Conservation (phyloP, 2,888 invertebrate genomes). For the Odiellus spinosus region DNA sequence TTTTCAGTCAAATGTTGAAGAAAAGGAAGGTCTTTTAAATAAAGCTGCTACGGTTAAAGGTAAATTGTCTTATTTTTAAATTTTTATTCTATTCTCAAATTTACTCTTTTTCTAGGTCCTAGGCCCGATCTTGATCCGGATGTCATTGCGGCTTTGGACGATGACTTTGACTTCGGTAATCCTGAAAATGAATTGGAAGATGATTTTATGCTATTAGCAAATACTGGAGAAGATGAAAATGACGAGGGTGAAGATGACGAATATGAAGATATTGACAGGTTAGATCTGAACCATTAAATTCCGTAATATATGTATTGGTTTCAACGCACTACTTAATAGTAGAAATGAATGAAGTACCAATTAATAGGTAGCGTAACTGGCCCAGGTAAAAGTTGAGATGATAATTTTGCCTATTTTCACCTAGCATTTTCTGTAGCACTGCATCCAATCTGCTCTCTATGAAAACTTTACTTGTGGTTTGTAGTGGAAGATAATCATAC, state of each 20-base stretch:
- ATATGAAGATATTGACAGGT: not conserved
- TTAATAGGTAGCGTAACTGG: too few relatives aligned
- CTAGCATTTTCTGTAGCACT: too few relatives aligned
- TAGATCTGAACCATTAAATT: too few relatives aligned
- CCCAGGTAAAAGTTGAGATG: too few relatives aligned
- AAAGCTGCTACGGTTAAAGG: conserved; percentile 57
- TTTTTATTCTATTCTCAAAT: not conserved
- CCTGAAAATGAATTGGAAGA: conserved; percentile 75
- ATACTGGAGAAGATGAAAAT: conserved; percentile 31
- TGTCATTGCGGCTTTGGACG: conserved; percentile 78
- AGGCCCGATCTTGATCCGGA: conserved; percentile 65
- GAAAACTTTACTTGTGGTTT: too few relatives aligned
- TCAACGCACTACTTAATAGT: too few relatives aligned
- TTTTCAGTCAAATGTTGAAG: conserved; percentile 71
- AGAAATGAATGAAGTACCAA: too few relatives aligned
- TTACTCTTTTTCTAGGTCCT: conserved; percentile 25
- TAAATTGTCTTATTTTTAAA: conserved; percentile 22
- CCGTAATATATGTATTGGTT: too few relatives aligned
- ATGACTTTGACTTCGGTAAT: conserved; percentile 71
- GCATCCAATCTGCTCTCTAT: too few relatives aligned
- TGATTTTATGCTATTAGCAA: conserved; percentile 72
- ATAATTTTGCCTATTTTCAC: too few relatives aligned
- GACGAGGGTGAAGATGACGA: not conserved
- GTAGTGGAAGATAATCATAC: too few relatives aligned
- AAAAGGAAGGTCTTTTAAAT: conserved; percentile 64